Conservation (phyloP, 2,797 vertebrate species). For the Sphaeramia orbicularis region DNA sequence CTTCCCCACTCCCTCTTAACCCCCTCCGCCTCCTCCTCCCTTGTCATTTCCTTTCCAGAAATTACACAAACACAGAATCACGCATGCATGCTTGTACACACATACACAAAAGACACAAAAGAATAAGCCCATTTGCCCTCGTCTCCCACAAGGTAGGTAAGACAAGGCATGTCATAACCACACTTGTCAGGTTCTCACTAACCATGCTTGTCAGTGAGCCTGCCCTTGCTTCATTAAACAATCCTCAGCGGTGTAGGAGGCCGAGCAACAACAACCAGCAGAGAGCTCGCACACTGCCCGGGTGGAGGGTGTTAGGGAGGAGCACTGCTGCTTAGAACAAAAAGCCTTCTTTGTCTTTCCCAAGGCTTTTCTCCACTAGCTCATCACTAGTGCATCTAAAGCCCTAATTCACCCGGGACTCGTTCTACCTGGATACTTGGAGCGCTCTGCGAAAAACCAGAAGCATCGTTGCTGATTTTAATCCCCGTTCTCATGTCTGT, state of each 20-base stretch:
- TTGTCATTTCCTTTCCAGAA: constrained; percentile 18
- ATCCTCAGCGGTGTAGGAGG: constrained; percentile 44
- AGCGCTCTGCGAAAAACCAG: constrained; percentile 1
- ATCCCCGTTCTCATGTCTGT: background rate
- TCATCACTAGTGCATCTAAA: background rate
- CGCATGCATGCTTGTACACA: constrained; percentile 9
- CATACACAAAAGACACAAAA: constrained; percentile 8
- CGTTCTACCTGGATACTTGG: background rate
- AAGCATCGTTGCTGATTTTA: background rate
- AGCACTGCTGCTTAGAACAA: constrained; percentile 10
- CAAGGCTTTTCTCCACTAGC: background rate
- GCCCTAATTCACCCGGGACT: background rate
- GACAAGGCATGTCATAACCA: constrained; percentile 71
- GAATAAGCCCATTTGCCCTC: constrained; percentile 47
- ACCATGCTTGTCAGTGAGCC: constrained; percentile 68
- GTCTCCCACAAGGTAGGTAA: constrained; percentile 58
- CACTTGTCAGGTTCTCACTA: constrained; percentile 81
- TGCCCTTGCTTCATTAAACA: constrained; percentile 67
- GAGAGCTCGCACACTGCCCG: constrained; percentile 18
- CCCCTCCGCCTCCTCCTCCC: background rate
- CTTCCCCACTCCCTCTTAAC: background rate
- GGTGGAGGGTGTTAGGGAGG: constrained; percentile 21
- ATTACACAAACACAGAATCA: constrained; percentile 5
- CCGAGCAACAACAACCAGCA: constrained; percentile 35
- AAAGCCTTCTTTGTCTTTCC: background rate